A percentile compares a stretch with the other conserved stretches of the same genome.
These are phyloP conservation scores for Axis porcinus DNA, from an alignment of 2,113 vertebrate species.

Conservation along the genomic window DNA sequence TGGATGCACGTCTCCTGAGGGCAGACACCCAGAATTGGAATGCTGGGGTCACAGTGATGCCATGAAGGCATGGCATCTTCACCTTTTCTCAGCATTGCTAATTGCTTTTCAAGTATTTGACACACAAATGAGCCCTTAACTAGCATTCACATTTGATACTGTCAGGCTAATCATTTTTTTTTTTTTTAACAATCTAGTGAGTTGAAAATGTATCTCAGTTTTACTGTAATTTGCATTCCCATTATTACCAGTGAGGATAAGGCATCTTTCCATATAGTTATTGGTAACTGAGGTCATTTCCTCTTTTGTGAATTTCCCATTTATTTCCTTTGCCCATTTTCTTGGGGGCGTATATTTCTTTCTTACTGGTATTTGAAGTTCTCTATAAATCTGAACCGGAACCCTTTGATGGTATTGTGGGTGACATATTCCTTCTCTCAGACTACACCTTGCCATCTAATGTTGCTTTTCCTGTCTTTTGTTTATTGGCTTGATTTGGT, in stretches of 20 bases:
- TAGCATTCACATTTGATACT: background rate
- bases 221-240: background rate
- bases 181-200: background rate
- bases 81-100: background rate
- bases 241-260: background rate
- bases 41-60: background rate
- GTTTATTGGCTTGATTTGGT: background rate
- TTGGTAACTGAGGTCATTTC: background rate
- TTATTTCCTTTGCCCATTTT: background rate
- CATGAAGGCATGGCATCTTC: background rate
- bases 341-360: background rate
- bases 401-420: background rate
- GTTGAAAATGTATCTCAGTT: background rate
- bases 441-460: background rate
- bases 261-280: background rate
- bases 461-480: background rate
- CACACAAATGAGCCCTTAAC: background rate
- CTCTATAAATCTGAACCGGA: background rate
- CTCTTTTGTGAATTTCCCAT: background rate
- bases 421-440: background rate
- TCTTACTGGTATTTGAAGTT: background rate
- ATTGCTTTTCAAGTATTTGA: background rate
- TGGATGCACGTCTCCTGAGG: rapidly evolving
- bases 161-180: background rate
- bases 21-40: background rate